Percentiles rank a stretch among this genome's conserved stretches.
Conservation (phyloP, 2,888 invertebrate species). For the Thera obeliscata region DNA sequence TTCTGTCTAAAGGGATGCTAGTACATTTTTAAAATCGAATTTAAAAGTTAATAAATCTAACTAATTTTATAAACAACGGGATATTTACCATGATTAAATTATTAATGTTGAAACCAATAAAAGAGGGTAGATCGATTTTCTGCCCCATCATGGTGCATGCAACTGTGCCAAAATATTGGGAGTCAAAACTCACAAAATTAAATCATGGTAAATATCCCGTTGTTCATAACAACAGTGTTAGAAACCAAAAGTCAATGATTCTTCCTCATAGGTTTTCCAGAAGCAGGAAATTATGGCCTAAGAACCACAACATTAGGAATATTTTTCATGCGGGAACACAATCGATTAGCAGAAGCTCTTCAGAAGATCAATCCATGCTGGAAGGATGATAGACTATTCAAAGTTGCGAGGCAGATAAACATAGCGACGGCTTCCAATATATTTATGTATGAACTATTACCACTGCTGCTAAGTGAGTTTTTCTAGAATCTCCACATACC, state of each 20-base stretch:
- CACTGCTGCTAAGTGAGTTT: conserved; percentile 63
- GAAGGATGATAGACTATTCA: conserved; percentile 71
- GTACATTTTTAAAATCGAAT: too few relatives aligned
- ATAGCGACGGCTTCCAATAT: conserved; percentile 67
- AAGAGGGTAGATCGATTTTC: too few relatives aligned
- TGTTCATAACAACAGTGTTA: too few relatives aligned
- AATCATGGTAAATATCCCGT: too few relatives aligned
- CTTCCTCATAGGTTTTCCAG: conserved; percentile 52
- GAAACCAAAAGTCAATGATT: neutral
- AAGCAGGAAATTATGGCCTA: conserved; percentile 64
- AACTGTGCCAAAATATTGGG: too few relatives aligned
- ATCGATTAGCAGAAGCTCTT: conserved; percentile 60
- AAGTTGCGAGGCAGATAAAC: conserved; percentile 68
- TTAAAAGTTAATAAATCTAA: too few relatives aligned
- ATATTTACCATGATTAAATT: too few relatives aligned
- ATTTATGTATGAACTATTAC: conserved; percentile 68
- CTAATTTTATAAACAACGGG: too few relatives aligned
- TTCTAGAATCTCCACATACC: neutral
- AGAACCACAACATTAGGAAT: conserved; percentile 63
- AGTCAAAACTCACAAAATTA: too few relatives aligned
- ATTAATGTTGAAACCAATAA: too few relatives aligned
- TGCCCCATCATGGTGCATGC: too few relatives aligned
- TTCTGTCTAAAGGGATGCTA: too few relatives aligned
- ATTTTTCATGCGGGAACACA: conserved; percentile 72
- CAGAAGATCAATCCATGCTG: conserved; percentile 68